Evolutionary conservation across 2,113 vertebrate species (phyloP), one percentile per base, ranked within the genome.

Genomic region (Ptilorrhoa leucosticta): DNA sequence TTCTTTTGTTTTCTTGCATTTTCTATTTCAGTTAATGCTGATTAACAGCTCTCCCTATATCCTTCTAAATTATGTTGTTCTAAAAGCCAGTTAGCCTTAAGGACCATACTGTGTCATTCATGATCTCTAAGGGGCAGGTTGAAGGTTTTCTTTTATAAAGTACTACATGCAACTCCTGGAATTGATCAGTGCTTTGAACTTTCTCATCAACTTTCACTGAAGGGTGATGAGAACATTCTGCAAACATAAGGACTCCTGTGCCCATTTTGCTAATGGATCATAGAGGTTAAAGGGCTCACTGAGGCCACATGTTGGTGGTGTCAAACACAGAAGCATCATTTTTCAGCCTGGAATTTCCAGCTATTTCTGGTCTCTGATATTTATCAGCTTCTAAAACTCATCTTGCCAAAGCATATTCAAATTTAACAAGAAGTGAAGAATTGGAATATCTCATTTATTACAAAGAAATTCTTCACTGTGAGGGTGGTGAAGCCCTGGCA

Each of bases 271-370:
- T 18, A 9, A 13, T 4, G 14, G 31, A 39, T 85, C 58, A 69
- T 2, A 35, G 35, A 33, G 15, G 7, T 5, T 30, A 44, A 37
- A 69, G 9, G 23, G 9, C n/a, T 69, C 11, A 12, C 16, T 3
- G 8, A 54, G 12, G 44, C 35, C 35, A 37, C 6, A 1, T 2
- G 4, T 11, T 0, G 1, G 17, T 9, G 16, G 27, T 35, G 39
- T 63, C 64, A 71, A 51, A 51, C 37, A 4, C 42, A 73, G 57
- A 65, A 24, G 0, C 17, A 35, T 2, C 16, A 17, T 39, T 61
- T 57, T 37, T 33, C 18, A 14, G 13, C 10, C 58, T 30, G 15
- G 27, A 27, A 35, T 71, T 63, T 75, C 35, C 26, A 42, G 17
- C 3, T 66, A 4, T 39, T 85, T 39, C 69, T 54, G 31, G 8